A percentile compares a stretch with the other conserved stretches of the same genome.
These are phyloP conservation scores for Euphydryas editha DNA, from an alignment of 2,888 invertebrate species.

Conservation along the genomic window DNA sequence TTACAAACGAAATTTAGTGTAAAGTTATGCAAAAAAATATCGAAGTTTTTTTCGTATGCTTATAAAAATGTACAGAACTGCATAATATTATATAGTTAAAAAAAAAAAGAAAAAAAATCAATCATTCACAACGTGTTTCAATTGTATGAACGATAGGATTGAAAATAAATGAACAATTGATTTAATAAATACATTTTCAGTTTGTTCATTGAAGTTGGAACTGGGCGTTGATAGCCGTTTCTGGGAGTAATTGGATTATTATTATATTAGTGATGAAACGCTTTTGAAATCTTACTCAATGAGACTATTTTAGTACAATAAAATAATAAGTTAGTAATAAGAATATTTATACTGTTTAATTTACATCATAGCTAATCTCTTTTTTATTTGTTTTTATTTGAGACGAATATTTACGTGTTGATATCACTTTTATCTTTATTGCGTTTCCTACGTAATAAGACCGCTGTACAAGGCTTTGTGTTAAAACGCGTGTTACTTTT, in stretches of 20 bases:
- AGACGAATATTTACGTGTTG: not conserved
- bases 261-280: conserved; percentile 18
- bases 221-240: conserved; percentile 22
- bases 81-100: not conserved
- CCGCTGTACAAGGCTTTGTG: too few relatives aligned
- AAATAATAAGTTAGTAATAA: not conserved
- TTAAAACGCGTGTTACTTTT: too few relatives aligned
- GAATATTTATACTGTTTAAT: not conserved
- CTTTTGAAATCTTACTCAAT: not conserved
- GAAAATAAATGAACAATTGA: conserved; percentile 21
- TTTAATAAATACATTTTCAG: conserved; percentile 19
- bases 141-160: not conserved
- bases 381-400: not conserved
- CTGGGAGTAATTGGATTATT: conserved; percentile 21
- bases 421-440: not conserved
- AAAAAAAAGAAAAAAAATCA: not conserved
- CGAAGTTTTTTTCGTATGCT: too few relatives aligned
- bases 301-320: not conserved
- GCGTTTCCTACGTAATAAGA: not conserved
- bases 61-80: too few relatives aligned
- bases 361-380: not conserved
- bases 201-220: conserved; percentile 26
- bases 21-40: too few relatives aligned
- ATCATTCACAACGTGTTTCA: not conserved
- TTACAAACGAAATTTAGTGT: too few relatives aligned